Conservation (phyloP, 1,140 invertebrate genomes). For the Pseudomyrmex gracilis region DNA sequence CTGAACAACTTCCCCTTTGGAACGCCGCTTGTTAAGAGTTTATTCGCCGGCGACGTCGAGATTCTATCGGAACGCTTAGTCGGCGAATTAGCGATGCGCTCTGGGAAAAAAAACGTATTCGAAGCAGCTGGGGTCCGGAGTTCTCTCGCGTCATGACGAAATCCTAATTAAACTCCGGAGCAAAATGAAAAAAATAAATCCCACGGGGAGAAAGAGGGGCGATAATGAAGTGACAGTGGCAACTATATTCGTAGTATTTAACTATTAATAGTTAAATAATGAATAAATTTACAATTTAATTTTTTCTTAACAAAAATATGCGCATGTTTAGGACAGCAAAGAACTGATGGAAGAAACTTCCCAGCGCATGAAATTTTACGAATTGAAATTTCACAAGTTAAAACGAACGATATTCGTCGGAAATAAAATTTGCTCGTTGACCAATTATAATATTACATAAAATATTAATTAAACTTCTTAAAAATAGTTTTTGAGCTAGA, state of each 20-base stretch:
- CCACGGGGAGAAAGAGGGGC: neutral
- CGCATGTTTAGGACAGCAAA: slow-evolving; percentile 10
- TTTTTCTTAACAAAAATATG: too few species aligned
- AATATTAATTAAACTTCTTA: too few species aligned
- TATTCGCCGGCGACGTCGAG: slow-evolving; percentile 49
- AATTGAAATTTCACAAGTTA: too few species aligned
- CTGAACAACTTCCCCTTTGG: slow-evolving; percentile 34
- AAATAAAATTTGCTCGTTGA: too few species aligned
- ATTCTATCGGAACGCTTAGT: slow-evolving; percentile 60
- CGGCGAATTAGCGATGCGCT: slow-evolving; percentile 59
- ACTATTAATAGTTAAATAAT: slow-evolving; percentile 52
- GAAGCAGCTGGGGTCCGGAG: slow-evolving; percentile 50
- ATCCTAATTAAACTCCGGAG: slow-evolving; percentile 59
- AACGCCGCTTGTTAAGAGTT: slow-evolving; percentile 50
- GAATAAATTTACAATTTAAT: too few species aligned
- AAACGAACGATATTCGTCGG: too few species aligned
- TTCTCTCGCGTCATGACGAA: slow-evolving; percentile 46
- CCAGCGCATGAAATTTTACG: neutral
- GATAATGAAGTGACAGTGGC: slow-evolving; percentile 50
- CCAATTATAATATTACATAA: too few species aligned
- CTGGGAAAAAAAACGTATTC: slow-evolving; percentile 48
- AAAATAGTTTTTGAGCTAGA: too few species aligned
- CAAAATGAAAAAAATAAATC: slow-evolving; percentile 52
- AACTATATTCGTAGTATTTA: neutral
- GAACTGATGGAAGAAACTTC: neutral